Base-by-base conservation (phyloP, 30 jellyfish, hydroid and myxozoan species). In the Pseudorhiza aurosa region DNA sequence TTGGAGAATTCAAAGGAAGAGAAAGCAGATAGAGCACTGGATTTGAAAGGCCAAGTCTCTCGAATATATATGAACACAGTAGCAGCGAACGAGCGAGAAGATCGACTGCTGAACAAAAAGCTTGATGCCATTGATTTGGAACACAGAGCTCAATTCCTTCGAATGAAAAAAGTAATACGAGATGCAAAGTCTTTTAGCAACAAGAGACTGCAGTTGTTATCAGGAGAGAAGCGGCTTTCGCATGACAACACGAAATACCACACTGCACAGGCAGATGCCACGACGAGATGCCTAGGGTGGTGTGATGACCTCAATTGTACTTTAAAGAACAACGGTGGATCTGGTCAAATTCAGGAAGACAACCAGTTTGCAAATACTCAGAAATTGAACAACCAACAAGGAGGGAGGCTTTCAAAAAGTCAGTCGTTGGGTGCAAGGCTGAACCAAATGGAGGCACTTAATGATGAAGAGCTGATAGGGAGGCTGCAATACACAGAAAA, bases 401-500 rank as follows among this genome's bases (percentile, higher is more conserved):
- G 21, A 1, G 25, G 68, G 24, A 28, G 33, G 27, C 25, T 30
- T 69, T 2, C 53, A 27, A 39, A 12, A 39, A 12, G 12, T 7
- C 50, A 39, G 12, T 5, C 50, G 50, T n/a, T n/a, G n/a, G n/a
- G n/a, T n/a, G n/a, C n/a, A n/a, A 39, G 50, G 50, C 50, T 39
- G 7, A 12, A 5, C 12, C 50, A 7, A 39, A 39, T 7, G 7
- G 40, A 69, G 70, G 45, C 37, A 56, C 15, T 4, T 22, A 26
- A 31, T 6, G 55, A 25, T 22, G 56, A 32, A 15, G 75, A 77
- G 72, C 81, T 77, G 8, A 35, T 36, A 6, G 59, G 43, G 42
- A 47, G 88, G 21, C 46, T 77, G 58, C 30, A 56, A 50, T 77
- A 77, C 43, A 77, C 88, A 19, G 88, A 77, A 12, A 62, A 77